phyloP scores from a whole-genome alignment of 2,797 vertebrate genomes.

The Cygnus olor region DNA sequence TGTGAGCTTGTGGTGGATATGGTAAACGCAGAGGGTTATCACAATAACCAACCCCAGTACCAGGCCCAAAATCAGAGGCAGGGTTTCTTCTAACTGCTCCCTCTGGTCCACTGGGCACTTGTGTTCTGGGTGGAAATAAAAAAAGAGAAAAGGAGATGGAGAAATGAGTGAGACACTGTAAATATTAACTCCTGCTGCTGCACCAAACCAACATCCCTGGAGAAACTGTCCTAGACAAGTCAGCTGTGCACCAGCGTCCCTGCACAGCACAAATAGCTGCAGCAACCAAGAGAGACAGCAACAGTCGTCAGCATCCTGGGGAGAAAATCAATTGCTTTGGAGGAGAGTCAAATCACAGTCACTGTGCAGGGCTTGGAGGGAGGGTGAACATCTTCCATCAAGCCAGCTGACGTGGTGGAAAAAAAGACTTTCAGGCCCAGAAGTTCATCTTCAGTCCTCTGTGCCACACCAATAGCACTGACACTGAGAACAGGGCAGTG shows the following conservation, averaged over 20 bases:
- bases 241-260: fast-evolving
- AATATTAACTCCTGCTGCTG: background rate
- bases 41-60: constrained; percentile 91
- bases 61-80: constrained; percentile 92
- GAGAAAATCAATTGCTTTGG: background rate
- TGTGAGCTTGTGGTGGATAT: constrained; percentile 95
- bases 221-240: background rate
- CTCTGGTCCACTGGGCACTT: constrained; percentile 94
- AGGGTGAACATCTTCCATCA: background rate
- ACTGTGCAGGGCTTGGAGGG: fast-evolving
- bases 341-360: background rate
- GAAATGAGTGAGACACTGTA: background rate
- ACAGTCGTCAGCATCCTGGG: fast-evolving
- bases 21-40: constrained; percentile 90
- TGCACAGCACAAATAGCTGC: background rate
- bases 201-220: fast-evolving
- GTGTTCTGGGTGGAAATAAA: constrained; percentile 77
- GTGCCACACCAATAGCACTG: too few relatives aligned
- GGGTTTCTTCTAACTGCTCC: constrained; percentile 92
- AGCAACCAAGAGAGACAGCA: background rate
- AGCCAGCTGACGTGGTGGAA: fast-evolving
- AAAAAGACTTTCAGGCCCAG: fast-evolving
- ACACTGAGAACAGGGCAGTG: fast-evolving
- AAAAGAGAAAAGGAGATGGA: background rate
- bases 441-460: background rate